A percentile compares a stretch with the other conserved stretches of the same genome.
These are phyloP conservation scores for Parasteatoda lunata DNA, from an alignment of 2,888 invertebrate genomes.

Conservation along the genomic window DNA sequence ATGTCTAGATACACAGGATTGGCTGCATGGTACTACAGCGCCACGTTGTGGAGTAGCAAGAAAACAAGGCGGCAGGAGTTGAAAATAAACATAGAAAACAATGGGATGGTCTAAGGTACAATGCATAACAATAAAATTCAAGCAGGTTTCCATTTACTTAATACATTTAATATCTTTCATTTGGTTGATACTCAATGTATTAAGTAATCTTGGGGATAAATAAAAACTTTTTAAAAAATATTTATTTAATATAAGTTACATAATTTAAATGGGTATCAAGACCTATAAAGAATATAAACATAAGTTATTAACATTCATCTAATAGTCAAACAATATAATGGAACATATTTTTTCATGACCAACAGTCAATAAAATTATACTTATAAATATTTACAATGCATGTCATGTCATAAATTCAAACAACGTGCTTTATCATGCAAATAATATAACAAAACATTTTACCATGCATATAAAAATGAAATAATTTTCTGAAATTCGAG, in stretches of 20 bases:
- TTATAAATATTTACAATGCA: slow-evolving; percentile 17
- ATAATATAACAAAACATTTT: slow-evolving; percentile 8
- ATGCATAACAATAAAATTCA: slow-evolving; percentile 64
- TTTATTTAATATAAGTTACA: slow-evolving; percentile 11
- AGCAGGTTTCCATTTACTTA: slow-evolving; percentile 54
- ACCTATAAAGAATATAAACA: slow-evolving; percentile 49
- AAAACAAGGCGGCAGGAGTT: slow-evolving; percentile 67
- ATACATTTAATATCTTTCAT: slow-evolving; percentile 25
- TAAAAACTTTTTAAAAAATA: slow-evolving; percentile 27
- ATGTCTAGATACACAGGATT: slow-evolving; percentile 90
- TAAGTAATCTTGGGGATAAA: slow-evolving; percentile 49
- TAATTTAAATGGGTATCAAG: slow-evolving; percentile 36
- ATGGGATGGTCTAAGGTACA: slow-evolving; percentile 66
- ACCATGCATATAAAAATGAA: slow-evolving; percentile 48
- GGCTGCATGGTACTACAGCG: slow-evolving; percentile 89
- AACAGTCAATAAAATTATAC: slow-evolving; percentile 14
- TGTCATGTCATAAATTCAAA: slow-evolving; percentile 17
- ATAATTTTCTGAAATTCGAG: background rate
- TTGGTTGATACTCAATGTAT: slow-evolving; percentile 24
- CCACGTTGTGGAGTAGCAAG: slow-evolving; percentile 61
- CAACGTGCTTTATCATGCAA: slow-evolving; percentile 21
- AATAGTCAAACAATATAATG: slow-evolving; percentile 41
- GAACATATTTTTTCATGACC: background rate
- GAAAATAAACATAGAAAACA: slow-evolving; percentile 65
- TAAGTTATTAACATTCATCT: slow-evolving; percentile 62